Evolutionary conservation across 1,140 invertebrate genomes (phyloP).

Genomic region (Tetramorium parvispinum): DNA sequence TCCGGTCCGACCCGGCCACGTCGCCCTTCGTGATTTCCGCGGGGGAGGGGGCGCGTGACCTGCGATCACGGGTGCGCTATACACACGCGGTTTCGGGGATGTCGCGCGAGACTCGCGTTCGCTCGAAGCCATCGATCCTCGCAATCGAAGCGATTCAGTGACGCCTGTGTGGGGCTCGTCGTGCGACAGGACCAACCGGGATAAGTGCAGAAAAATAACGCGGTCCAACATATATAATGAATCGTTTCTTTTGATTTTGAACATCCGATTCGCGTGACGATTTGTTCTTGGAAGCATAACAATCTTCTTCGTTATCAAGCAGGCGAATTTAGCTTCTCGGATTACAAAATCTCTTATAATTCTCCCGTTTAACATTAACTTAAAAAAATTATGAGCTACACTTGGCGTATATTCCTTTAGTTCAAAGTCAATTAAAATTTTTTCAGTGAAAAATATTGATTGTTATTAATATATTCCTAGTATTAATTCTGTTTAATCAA

Average conservation of each 20-base stretch:
- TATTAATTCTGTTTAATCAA: slow-evolving; percentile 15
- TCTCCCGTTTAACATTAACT: neutral
- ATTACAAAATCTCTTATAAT: neutral
- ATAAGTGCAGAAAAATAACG: slow-evolving; percentile 43
- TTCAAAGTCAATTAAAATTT: neutral
- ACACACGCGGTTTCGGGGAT: slow-evolving; percentile 35
- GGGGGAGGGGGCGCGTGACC: neutral
- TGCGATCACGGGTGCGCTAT: slow-evolving; percentile 16
- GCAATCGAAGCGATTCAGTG: slow-evolving; percentile 55
- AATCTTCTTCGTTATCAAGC: neutral
- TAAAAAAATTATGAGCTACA: neutral
- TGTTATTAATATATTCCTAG: neutral
- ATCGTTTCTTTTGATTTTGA: neutral
- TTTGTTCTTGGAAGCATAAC: neutral
- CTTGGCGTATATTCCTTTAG: neutral
- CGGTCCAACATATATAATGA: neutral
- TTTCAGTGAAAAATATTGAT: neutral
- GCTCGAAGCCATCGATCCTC: slow-evolving; percentile 46
- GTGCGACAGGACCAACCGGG: slow-evolving; percentile 18
- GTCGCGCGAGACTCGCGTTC: slow-evolving; percentile 32
- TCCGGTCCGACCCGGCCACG: neutral
- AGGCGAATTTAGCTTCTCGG: neutral
- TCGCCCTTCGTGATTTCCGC: neutral
- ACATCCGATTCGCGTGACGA: slow-evolving; percentile 3
- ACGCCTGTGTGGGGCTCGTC: slow-evolving; percentile 26